Conservation (phyloP, 2,113 vertebrate species). For the Pipa parva region DNA sequence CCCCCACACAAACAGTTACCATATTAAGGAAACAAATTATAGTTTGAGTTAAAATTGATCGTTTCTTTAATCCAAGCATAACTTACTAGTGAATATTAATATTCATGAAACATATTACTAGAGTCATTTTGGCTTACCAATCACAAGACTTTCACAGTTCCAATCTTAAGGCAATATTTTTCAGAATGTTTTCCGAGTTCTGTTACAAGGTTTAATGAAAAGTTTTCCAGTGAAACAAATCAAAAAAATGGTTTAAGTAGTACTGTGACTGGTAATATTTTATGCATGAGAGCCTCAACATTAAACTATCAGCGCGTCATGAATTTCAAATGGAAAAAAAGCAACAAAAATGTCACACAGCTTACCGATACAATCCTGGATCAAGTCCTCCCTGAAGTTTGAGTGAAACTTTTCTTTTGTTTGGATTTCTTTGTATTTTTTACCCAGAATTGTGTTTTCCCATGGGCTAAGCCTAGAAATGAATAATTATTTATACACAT, state of each 20-base stretch:
- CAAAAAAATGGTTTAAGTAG: slow-evolving; percentile 8
- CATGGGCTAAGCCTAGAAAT: slow-evolving; percentile 41
- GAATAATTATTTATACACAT: background rate
- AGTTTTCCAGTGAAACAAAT: slow-evolving; percentile 13
- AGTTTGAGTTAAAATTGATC: too few relatives aligned
- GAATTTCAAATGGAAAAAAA: slow-evolving; percentile 19
- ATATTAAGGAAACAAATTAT: too few relatives aligned
- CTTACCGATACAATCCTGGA: slow-evolving; percentile 48
- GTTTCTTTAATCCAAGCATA: background rate
- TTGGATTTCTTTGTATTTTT: slow-evolving; percentile 48
- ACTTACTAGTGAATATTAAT: background rate
- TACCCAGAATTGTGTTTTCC: slow-evolving; percentile 45
- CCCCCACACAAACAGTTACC: too few relatives aligned
- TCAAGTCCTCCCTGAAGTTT: slow-evolving; percentile 32
- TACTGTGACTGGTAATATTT: slow-evolving; percentile 23
- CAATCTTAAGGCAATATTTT: slow-evolving; percentile 7
- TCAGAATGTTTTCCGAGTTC: slow-evolving; percentile 9
- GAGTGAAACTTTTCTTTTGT: slow-evolving; percentile 47
- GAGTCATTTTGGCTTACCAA: slow-evolving; percentile 3
- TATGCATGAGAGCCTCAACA: background rate
- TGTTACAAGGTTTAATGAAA: slow-evolving; percentile 14
- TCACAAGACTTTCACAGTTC: background rate
- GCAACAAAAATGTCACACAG: slow-evolving; percentile 11
- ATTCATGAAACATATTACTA: background rate
- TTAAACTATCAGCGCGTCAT: slow-evolving; percentile 7